A percentile compares a stretch with the other conserved stretches of the same genome.
Conservation (phyloP, 1,140 invertebrate species). For the Drusus annulatus region DNA sequence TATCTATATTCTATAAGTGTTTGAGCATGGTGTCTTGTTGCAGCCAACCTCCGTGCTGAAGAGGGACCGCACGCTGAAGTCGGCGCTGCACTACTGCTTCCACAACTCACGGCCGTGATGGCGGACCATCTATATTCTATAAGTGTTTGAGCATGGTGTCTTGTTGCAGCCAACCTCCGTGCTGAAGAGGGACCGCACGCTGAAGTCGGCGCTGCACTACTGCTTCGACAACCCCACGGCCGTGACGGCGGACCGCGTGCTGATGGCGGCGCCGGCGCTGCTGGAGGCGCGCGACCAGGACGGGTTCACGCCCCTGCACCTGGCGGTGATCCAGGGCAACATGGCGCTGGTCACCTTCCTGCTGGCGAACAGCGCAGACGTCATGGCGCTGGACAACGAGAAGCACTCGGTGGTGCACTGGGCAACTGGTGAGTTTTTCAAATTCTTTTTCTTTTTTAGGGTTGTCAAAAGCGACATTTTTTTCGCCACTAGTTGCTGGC, state of each 20-base stretch:
- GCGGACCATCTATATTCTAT: constrained; percentile 74
- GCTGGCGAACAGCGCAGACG: constrained; percentile 86
- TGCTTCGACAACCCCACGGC: constrained; percentile 82
- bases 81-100: constrained; percentile 94
- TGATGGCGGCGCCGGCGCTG: constrained; percentile 84
- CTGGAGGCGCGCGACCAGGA: constrained; percentile 90
- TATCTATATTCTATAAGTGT: not conserved
- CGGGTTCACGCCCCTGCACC: constrained; percentile 93
- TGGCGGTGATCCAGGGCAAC: constrained; percentile 93
- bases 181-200: constrained; percentile 82
- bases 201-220: constrained; percentile 93
- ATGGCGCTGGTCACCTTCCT: constrained; percentile 86
- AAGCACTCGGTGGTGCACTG: constrained; percentile 97
- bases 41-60: constrained; percentile 77
- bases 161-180: constrained; percentile 74
- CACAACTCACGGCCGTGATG: constrained; percentile 74
- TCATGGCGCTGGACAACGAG: constrained; percentile 92
- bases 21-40: constrained; percentile 45
- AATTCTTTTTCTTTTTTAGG: no score
- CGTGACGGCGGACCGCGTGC: constrained; percentile 77
- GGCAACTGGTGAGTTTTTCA: constrained; percentile 87
- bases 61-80: constrained; percentile 87
- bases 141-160: not conserved
- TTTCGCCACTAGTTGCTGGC: no score
- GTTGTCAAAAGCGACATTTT: no score